phyloP scores from a whole-genome alignment of 1,140 invertebrate genomes.

The Trichoplusia ni region DNA sequence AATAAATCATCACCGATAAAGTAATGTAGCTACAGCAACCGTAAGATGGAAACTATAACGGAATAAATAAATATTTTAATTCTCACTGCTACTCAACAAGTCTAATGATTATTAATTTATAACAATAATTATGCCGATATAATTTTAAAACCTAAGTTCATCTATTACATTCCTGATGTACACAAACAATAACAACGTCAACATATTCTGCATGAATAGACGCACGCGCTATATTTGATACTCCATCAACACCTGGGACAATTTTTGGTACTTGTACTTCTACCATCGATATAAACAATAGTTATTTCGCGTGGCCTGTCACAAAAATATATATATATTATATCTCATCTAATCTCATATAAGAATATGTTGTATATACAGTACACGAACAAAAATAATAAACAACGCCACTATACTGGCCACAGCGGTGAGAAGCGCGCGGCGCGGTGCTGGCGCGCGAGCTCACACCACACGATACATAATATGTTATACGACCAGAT shows the following conservation, averaged over 20 bases:
- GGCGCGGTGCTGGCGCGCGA: slow-evolving; percentile 14
- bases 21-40: slow-evolving; percentile 74
- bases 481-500: slow-evolving; percentile 63
- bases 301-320: slow-evolving; percentile 46
- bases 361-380: slow-evolving; percentile 50
- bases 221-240: slow-evolving; percentile 36
- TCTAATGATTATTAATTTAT: slow-evolving; percentile 73
- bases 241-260: slow-evolving; percentile 33
- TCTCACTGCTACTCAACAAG: slow-evolving; percentile 78
- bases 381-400: slow-evolving; percentile 34
- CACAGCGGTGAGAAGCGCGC: slow-evolving; percentile 20
- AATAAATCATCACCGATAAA: slow-evolving; percentile 78
- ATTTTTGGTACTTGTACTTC: slow-evolving; percentile 37
- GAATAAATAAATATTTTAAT: slow-evolving; percentile 76
- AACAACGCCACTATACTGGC: slow-evolving; percentile 31
- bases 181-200: slow-evolving; percentile 61
- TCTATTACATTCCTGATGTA: slow-evolving; percentile 55
- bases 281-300: slow-evolving; percentile 42
- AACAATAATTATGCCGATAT: slow-evolving; percentile 79
- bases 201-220: slow-evolving; percentile 51
- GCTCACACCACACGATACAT: slow-evolving; percentile 39
- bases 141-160: slow-evolving; percentile 62
- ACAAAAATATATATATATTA: slow-evolving; percentile 67
- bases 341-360: slow-evolving; percentile 54
- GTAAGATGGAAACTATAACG: slow-evolving; percentile 66